These are phyloP conservation scores for Enteromius anoplus DNA, from an alignment of 2,797 vertebrate genomes.

Conservation along the genomic window DNA sequence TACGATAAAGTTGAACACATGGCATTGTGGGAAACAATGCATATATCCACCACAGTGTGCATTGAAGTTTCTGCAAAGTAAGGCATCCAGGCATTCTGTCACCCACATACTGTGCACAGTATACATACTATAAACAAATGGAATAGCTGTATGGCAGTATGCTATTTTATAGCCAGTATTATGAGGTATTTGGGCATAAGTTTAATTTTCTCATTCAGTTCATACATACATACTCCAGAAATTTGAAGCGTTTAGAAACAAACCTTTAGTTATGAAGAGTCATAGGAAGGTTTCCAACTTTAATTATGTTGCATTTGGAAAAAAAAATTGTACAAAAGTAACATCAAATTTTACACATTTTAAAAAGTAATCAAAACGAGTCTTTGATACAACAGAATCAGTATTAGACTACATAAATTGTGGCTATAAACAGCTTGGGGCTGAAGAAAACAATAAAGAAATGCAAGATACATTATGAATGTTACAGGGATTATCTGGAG, in stretches of 20 bases:
- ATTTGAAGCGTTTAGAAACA: background rate
- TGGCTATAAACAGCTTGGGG: slow-evolving; percentile 92
- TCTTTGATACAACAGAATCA: slow-evolving; percentile 93
- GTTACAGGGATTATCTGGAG: slow-evolving; percentile 66
- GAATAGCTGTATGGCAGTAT: background rate
- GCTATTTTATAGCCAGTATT: background rate
- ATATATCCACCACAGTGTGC: background rate
- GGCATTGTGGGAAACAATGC: background rate
- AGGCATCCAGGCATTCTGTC: background rate
- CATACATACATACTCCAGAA: slow-evolving; percentile 5
- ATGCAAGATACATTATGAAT: slow-evolving; percentile 84
- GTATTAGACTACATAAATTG: slow-evolving; percentile 91
- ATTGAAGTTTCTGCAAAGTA: slow-evolving; percentile 4
- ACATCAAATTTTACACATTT: slow-evolving; percentile 96
- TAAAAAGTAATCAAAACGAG: slow-evolving; percentile 97
- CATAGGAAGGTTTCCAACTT: slow-evolving; percentile 88
- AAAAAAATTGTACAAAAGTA: slow-evolving; percentile 99
- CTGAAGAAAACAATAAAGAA: slow-evolving; percentile 81
- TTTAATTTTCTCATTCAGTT: background rate
- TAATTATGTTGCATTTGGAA: slow-evolving; percentile 98
- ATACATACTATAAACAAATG: background rate
- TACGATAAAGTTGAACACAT: background rate
- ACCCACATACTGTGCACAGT: background rate
- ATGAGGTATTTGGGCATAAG: background rate
- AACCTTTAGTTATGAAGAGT: slow-evolving; percentile 38